These are phyloP conservation scores for Andricus grossulariae DNA, from an alignment of 1,140 invertebrate species.

Conservation along the genomic window DNA sequence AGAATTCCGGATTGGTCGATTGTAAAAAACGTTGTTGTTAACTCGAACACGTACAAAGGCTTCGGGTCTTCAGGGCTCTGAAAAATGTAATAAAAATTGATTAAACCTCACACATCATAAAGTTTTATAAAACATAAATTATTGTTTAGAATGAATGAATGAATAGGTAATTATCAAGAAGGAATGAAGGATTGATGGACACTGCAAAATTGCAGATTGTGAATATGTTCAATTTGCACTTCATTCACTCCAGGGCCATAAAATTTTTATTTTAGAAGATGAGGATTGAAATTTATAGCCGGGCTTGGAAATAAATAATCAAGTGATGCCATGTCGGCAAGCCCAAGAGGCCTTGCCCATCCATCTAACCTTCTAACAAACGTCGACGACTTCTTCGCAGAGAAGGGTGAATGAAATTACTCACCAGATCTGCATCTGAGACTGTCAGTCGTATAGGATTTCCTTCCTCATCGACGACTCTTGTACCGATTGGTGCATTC, in stretches of 20 bases:
- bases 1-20: conserved; percentile 85
- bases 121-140: conserved; percentile 12
- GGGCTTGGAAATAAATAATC: conserved; percentile 2
- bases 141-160: conserved; percentile 10
- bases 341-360: neutral
- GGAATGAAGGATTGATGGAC: neutral
- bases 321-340: neutral
- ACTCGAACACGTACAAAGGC: conserved; percentile 86
- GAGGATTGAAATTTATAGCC: conserved; percentile 1
- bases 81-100: conserved; percentile 46
- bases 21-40: conserved; percentile 89
- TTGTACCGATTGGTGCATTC: conserved; percentile 89
- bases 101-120: no score
- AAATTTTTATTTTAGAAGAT: neutral
- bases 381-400: neutral
- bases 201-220: neutral
- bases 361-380: neutral
- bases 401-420: conserved; percentile 47
- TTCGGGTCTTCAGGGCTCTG: conserved; percentile 82
- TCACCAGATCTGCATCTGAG: conserved; percentile 89
- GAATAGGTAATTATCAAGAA: neutral
- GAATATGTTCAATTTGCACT: neutral
- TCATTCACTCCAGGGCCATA: neutral
- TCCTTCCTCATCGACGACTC: conserved; percentile 82
- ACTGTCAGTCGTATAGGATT: conserved; percentile 84